Conservation (phyloP, 2,797 vertebrate species). For the Rhabdophis nuchalis region DNA sequence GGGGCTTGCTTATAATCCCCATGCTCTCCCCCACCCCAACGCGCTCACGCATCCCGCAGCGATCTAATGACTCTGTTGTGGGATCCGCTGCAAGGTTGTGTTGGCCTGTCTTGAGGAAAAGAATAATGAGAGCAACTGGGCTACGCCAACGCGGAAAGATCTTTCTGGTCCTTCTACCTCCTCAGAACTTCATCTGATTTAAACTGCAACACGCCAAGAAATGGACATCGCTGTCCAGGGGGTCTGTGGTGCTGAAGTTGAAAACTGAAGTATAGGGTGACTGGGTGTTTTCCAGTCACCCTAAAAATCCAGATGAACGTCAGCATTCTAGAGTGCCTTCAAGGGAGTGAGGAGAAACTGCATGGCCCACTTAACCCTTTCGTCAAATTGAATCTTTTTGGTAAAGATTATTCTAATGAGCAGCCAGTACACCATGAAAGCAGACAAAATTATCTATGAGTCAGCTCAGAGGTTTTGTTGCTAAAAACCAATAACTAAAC, state of each 20-base stretch:
- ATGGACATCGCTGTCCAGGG: conserved; percentile 6
- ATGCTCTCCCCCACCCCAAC: not conserved
- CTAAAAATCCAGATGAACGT: not conserved
- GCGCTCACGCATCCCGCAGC: not conserved
- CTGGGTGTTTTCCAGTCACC: not conserved
- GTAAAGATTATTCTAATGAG: not conserved
- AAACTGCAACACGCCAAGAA: not conserved
- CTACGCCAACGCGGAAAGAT: not conserved
- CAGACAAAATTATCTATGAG: not conserved
- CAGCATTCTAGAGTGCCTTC: not conserved
- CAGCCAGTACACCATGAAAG: not conserved
- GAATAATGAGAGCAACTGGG: not conserved
- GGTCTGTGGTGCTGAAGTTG: conserved; percentile 15
- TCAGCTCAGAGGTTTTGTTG: not conserved
- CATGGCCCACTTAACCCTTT: not conserved
- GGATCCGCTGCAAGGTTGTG: not conserved
- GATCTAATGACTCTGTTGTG: not conserved
- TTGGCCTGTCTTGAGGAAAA: not conserved
- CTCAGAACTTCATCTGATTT: not conserved
- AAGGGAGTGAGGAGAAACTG: not conserved
- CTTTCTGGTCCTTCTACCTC: not conserved
- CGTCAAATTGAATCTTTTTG: not conserved
- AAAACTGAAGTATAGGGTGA: not conserved
- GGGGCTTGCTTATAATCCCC: not conserved
- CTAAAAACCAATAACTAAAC: not conserved